phyloP scores from a whole-genome alignment of 2,888 invertebrate species.

The Drosophila hawaiiensis region DNA sequence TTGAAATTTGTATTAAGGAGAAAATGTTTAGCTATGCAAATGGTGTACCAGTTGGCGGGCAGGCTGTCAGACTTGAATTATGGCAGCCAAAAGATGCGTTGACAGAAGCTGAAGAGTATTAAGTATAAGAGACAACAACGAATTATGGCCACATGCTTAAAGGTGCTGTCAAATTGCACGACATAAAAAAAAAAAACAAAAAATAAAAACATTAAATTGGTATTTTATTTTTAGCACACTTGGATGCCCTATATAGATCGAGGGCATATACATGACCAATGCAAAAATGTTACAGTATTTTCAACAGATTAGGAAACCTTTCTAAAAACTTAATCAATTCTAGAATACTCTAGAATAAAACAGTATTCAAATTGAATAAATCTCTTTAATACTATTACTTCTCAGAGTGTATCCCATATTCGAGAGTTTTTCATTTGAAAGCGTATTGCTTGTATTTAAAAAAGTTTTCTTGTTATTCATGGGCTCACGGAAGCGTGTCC shows the following conservation, averaged over 20 bases:
- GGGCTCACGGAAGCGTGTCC: constrained; percentile 68
- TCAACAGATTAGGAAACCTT: not conserved
- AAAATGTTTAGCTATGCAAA: constrained; percentile 81
- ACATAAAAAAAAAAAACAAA: constrained; percentile 45
- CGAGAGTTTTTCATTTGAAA: not conserved
- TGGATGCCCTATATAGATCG: constrained; percentile 17
- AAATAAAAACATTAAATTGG: constrained; percentile 12
- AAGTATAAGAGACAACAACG: constrained; percentile 43
- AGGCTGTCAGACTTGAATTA: constrained; percentile 68
- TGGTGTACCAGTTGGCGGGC: constrained; percentile 67
- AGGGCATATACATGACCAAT: constrained; percentile 2
- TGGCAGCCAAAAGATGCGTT: constrained; percentile 77
- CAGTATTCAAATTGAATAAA: not conserved
- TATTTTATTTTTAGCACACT: constrained; percentile 37
- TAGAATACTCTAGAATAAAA: not conserved
- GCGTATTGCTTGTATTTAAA: constrained; percentile 12
- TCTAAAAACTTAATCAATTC: not conserved
- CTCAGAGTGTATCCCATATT: not conserved
- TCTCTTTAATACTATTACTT: not conserved
- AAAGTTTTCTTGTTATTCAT: constrained; percentile 26
- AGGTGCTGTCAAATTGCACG: constrained; percentile 69
- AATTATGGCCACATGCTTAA: constrained; percentile 57
- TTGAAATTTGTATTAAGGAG: constrained; percentile 70
- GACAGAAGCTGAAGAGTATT: constrained; percentile 57
- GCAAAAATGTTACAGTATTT: not conserved